Evolutionary conservation across 2,113 vertebrate species (phyloP), one percentile per base, ranked within the genome.

Genomic region (Gopherus flavomarginatus): DNA sequence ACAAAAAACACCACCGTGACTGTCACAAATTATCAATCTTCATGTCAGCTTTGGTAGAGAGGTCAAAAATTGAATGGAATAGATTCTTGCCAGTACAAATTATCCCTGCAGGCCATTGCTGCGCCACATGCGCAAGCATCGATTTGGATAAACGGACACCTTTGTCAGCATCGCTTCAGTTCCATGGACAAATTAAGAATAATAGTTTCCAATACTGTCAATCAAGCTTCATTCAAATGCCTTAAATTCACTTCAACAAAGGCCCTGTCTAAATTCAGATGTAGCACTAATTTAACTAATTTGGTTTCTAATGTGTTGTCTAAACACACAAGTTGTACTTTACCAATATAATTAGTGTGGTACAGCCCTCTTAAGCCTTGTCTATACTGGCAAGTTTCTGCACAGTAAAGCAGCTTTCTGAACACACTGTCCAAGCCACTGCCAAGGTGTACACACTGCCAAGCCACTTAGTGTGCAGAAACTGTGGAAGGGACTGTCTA

Each of bases 201-300:
- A 65, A 92, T 54, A 14, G 5, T 81, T 49, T 81, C n/a, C 42
- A 44, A 1, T 35, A 38, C 5, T 56, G 16, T 10, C 8, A 65
- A 1, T 56, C 22, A 0, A 0, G 42, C 87, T 14, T 49, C 81
- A 82, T 72, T 49, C 21, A 16, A 22, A 6, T 7, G 14, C 53
- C 14, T 90, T 79, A 53, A 5, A 29, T 47, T 44, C 65, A 35
- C 35, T 57, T 56, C 56, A 52, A 47, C 27, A 38, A 50, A 81
- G 86, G 6, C 27, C 21, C 50, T 2, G 26, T 11, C 44, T 26
- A 85, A 19, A 5, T 57, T 22, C 14, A 29, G 24, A 78, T 47
- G 5, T 26, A 57, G 50, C 16, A 49, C 8, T 38, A 56, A 14
- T 81, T 84, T 84, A 24, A 81, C 5, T 31, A 12, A 62, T 35